These are phyloP conservation scores for Odocoileus virginianus DNA, from an alignment of 2,113 vertebrate genomes.

Conservation along the genomic window DNA sequence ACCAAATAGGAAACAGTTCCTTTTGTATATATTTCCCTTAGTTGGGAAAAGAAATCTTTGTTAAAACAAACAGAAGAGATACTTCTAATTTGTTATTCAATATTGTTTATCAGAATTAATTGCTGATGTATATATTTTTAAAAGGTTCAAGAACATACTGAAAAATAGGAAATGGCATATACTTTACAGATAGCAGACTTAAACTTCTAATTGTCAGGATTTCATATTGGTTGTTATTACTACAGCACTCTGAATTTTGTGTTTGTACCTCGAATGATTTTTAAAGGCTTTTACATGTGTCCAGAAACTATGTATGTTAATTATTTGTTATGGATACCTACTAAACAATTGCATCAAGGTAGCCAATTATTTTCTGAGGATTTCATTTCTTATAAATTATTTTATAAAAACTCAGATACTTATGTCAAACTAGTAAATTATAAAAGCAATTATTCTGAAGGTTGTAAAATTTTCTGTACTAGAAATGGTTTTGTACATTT, in stretches of 20 bases:
- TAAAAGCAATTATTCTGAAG: constrained; percentile 40
- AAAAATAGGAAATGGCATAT: neutral
- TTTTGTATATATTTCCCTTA: constrained; percentile 49
- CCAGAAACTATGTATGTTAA: neutral
- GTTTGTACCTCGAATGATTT: neutral
- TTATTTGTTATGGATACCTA: constrained; percentile 24
- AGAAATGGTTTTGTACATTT: neutral
- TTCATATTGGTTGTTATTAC: neutral
- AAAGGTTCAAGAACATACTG: constrained; percentile 43
- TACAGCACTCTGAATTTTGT: neutral
- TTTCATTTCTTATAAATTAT: constrained; percentile 37
- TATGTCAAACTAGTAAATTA: constrained; percentile 32
- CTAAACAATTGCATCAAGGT: constrained; percentile 10
- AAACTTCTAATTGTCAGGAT: constrained; percentile 13
- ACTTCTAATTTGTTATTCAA: constrained; percentile 45
- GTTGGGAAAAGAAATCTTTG: constrained; percentile 57
- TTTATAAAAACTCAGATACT: neutral
- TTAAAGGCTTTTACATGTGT: neutral
- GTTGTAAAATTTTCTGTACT: constrained; percentile 36
- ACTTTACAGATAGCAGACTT: constrained; percentile 35
- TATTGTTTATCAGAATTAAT: constrained; percentile 64
- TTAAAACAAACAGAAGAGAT: constrained; percentile 37
- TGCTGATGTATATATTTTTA: constrained; percentile 40
- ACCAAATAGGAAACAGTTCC: neutral
- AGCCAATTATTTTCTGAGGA: constrained; percentile 6